Evolutionary conservation across 2,888 invertebrate genomes (phyloP).

Genomic region (Noctua pronuba): DNA sequence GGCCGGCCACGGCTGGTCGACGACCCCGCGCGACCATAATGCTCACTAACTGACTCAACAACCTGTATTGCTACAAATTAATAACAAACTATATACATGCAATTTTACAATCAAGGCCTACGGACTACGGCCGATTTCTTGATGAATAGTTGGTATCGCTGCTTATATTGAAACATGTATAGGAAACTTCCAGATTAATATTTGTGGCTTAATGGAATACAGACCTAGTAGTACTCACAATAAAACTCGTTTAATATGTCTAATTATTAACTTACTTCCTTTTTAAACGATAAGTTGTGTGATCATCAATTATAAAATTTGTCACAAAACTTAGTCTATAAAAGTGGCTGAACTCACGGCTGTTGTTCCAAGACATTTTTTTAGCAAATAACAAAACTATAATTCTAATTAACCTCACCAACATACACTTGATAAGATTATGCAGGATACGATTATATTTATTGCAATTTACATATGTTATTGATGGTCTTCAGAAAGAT

Average conservation of each 20-base stretch:
- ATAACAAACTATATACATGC: constrained; percentile 65
- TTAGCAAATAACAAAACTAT: constrained; percentile 2
- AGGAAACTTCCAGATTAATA: not conserved
- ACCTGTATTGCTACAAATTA: constrained; percentile 69
- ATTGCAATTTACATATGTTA: not conserved
- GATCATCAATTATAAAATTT: no score
- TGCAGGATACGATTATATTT: not conserved
- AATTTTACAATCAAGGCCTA: constrained; percentile 56
- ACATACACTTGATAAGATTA: not conserved
- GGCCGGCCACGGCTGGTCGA: constrained; percentile 83
- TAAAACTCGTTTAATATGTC: not conserved
- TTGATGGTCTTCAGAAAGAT: not conserved
- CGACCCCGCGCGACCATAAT: constrained; percentile 76
- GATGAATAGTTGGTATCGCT: constrained; percentile 2
- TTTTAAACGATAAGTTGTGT: no score
- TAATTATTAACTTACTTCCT: not conserved
- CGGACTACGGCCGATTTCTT: constrained; percentile 16
- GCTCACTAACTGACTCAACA: constrained; percentile 68
- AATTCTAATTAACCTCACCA: constrained; percentile 13
- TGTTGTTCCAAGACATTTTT: not conserved
- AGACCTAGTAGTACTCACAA: not conserved
- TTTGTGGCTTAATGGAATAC: not conserved
- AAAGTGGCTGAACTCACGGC: not conserved
- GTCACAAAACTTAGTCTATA: not conserved
- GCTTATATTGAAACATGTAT: not conserved